Evolutionary conservation across 1,140 invertebrate species (phyloP).

Genomic region (Pseudoatta argentina): DNA sequence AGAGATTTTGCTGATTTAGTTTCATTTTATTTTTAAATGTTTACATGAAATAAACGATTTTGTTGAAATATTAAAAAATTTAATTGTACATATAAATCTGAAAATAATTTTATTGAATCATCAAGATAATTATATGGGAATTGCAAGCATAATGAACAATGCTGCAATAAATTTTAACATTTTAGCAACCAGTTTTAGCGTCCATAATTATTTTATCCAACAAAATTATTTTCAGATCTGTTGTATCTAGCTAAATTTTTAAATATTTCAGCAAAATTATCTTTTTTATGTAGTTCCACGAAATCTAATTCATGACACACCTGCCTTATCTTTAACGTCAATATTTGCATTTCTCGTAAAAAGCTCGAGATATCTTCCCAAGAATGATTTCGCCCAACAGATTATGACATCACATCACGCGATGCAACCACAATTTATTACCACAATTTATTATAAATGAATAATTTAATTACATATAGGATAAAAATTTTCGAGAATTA

Average conservation of each 20-base stretch:
- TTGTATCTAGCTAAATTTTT: too few relatives aligned
- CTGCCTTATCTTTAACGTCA: not conserved
- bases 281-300: not conserved
- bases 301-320: not conserved
- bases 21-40: not conserved
- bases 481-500: not conserved
- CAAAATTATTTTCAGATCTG: too few relatives aligned
- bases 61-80: too few relatives aligned
- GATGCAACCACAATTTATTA: constrained; percentile 21
- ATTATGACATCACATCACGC: constrained; percentile 5
- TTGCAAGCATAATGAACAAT: too few relatives aligned
- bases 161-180: too few relatives aligned
- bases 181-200: too few relatives aligned
- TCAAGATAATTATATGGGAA: too few relatives aligned
- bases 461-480: not conserved
- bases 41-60: not conserved
- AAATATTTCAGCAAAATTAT: too few relatives aligned
- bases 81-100: too few relatives aligned
- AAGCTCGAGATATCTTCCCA: not conserved
- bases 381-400: not conserved
- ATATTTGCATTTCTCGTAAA: not conserved
- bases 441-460: not conserved
- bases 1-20: not conserved
- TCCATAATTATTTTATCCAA: too few relatives aligned
- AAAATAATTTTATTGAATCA: too few relatives aligned